A percentile compares a stretch with the other conserved stretches of the same genome.
Conservation (phyloP, 2,113 vertebrate species). For the Symphodus melops region DNA sequence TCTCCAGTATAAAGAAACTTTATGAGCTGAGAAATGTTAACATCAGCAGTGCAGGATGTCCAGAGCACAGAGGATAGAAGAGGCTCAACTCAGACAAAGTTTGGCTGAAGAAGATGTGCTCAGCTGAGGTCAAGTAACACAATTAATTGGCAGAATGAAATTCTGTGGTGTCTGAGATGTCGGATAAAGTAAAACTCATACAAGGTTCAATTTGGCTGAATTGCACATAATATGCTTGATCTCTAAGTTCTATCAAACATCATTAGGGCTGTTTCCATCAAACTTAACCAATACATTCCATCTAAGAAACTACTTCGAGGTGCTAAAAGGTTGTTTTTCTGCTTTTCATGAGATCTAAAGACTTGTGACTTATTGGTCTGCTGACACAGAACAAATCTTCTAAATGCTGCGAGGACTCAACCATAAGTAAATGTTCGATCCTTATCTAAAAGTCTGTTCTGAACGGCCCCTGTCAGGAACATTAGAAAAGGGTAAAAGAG, state of each 20-base stretch:
- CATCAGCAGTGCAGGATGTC: conserved; percentile 24
- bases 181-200: not conserved
- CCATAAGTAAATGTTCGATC: too few relatives aligned
- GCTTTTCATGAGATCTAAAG: too few relatives aligned
- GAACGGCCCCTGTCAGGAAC: too few relatives aligned
- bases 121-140: conserved; percentile 21
- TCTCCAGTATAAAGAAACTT: conserved; percentile 28
- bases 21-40: conserved; percentile 32
- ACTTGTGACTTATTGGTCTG: too few relatives aligned
- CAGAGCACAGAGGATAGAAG: not conserved
- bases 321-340: too few relatives aligned
- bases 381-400: too few relatives aligned
- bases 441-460: too few relatives aligned
- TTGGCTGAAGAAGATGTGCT: not conserved
- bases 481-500: too few relatives aligned
- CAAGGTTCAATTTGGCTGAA: not conserved
- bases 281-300: too few relatives aligned
- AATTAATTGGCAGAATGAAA: conserved; percentile 17
- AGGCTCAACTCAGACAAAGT: not conserved
- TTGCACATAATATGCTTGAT: not conserved
- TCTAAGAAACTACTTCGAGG: not conserved
- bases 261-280: not conserved
- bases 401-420: too few relatives aligned
- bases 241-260: not conserved
- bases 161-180: not conserved